Evolutionary conservation across 1,140 invertebrate species (phyloP).

Genomic region (Dendroctonus valens): DNA sequence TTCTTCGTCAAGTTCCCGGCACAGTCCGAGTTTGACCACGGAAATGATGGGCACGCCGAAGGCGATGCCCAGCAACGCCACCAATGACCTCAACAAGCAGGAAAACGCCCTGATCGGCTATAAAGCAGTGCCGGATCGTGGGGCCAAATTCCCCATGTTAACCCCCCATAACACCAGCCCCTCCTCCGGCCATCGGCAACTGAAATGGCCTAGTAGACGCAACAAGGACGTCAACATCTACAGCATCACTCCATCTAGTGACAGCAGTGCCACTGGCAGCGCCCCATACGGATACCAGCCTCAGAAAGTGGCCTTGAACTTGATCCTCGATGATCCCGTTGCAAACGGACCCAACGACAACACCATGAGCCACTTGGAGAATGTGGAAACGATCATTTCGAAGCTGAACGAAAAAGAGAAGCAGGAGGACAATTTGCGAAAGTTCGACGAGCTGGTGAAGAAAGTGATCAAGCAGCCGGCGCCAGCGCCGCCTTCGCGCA

Average conservation of each 20-base stretch:
- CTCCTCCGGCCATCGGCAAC: constrained; percentile 16
- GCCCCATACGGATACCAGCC: constrained; percentile 15
- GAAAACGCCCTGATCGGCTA: constrained; percentile 43
- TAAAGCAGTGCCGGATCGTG: constrained; percentile 38
- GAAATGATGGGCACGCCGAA: constrained; percentile 32
- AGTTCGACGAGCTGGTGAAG: constrained; percentile 45
- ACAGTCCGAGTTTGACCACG: constrained; percentile 28
- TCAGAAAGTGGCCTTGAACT: constrained; percentile 34
- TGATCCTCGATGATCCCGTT: constrained; percentile 33
- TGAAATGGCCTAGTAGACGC: constrained; percentile 28
- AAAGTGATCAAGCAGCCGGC: constrained; percentile 2
- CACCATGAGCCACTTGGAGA: constrained; percentile 38
- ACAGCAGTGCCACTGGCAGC: no score
- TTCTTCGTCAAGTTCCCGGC: constrained; percentile 8
- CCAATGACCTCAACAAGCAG: constrained; percentile 46
- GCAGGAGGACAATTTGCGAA: constrained; percentile 44
- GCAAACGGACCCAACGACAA: constrained; percentile 20
- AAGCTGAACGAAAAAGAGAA: constrained; percentile 43
- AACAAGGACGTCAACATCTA: constrained; percentile 23
- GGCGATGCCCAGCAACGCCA: constrained; percentile 43
- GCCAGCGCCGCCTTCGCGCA: constrained; percentile 1
- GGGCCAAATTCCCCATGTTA: constrained; percentile 11
- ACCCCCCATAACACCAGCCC: constrained; percentile 11
- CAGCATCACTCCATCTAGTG: constrained; percentile 13
- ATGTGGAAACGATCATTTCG: constrained; percentile 44